phyloP scores from a whole-genome alignment of 2,888 invertebrate species.

The Thereva unica region DNA sequence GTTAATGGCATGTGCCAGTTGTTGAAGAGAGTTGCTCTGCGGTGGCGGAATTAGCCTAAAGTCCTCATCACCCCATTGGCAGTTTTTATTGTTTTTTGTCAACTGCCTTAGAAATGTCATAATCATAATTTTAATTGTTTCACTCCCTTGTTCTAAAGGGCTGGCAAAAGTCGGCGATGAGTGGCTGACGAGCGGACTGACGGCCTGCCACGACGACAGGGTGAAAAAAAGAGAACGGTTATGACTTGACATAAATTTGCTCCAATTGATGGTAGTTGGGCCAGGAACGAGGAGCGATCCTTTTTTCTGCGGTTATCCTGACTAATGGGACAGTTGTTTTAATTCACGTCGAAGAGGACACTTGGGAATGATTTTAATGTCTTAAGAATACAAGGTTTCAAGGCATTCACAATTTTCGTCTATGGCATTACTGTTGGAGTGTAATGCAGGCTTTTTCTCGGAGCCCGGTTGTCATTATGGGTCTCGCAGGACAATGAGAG shows the following conservation, averaged over 20 bases:
- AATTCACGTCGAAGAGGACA: slow-evolving; percentile 38
- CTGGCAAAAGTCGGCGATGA: slow-evolving; percentile 10
- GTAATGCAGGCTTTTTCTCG: no score
- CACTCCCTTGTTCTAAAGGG: not conserved
- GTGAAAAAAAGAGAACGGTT: slow-evolving; percentile 26
- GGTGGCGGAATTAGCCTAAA: slow-evolving; percentile 18
- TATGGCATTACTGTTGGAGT: no score
- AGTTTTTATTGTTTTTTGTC: slow-evolving; percentile 38
- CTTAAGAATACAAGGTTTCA: not conserved
- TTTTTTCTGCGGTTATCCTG: slow-evolving; percentile 21
- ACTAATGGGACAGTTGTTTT: slow-evolving; percentile 40
- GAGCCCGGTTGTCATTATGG: no score
- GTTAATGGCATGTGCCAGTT: slow-evolving; percentile 41
- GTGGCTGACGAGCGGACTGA: slow-evolving; percentile 22
- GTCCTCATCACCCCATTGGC: slow-evolving; percentile 28
- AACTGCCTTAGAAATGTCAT: slow-evolving; percentile 38
- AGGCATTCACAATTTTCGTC: no score
- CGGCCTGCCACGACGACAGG: not conserved
- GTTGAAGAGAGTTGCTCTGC: slow-evolving; percentile 30
- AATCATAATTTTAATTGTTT: slow-evolving; percentile 42
- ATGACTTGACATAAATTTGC: slow-evolving; percentile 41
- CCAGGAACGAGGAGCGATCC: not conserved
- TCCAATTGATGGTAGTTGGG: slow-evolving; percentile 34
- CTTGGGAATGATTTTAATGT: slow-evolving; percentile 37
- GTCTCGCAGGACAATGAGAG: no score